Conservation (phyloP, 2,113 vertebrate species). For the Meleagris gallopavo region DNA sequence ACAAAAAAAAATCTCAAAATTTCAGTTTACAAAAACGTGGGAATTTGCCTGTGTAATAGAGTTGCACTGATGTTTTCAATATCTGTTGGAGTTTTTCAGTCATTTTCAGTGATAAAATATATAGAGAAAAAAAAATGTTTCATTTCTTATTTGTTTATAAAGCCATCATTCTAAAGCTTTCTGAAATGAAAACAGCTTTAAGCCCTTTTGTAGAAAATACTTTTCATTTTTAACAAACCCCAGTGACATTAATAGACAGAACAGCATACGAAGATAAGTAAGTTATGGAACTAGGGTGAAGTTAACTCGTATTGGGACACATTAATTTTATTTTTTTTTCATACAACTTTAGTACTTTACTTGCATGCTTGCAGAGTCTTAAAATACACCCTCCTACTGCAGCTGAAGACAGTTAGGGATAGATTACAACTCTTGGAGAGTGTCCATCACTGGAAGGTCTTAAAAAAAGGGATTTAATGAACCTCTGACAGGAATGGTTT, state of each 20-base stretch:
- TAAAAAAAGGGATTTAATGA: background rate
- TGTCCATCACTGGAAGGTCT: background rate
- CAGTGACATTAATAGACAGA: background rate
- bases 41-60: background rate
- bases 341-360: background rate
- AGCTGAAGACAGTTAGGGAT: background rate
- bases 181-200: background rate
- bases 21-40: background rate
- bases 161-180: background rate
- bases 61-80: background rate
- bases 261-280: accelerated
- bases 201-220: background rate
- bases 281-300: background rate
- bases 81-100: background rate
- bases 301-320: background rate
- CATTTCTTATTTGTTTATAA: background rate
- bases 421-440: background rate
- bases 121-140: background rate
- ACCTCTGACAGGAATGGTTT: background rate
- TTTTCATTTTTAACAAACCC: background rate
- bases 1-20: background rate
- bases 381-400: background rate
- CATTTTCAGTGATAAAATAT: background rate
- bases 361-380: background rate
- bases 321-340: background rate